Evolutionary conservation across 30 jellyfish, hydroid and myxozoan species (phyloP).

Genomic region (Mastigias papua): DNA sequence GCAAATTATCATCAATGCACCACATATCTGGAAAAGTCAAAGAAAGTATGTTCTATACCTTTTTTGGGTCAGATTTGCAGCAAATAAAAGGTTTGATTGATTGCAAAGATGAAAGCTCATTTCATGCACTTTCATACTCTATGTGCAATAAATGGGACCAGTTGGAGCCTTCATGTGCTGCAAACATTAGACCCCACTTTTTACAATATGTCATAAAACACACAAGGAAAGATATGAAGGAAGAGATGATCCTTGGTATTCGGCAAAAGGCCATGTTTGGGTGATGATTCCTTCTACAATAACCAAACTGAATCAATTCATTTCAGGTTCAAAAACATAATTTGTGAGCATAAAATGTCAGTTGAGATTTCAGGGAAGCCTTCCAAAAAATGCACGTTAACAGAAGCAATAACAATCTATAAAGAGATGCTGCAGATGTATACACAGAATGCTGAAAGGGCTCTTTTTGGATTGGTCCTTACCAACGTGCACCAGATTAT

Average conservation of each 20-base stretch:
- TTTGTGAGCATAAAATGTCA: background rate
- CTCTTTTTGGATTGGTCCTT: no score
- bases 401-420: slow-evolving; percentile 4
- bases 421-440: background rate
- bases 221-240: background rate
- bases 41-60: no score
- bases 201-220: background rate
- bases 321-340: background rate
- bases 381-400: background rate
- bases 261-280: background rate
- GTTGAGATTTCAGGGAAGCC: slow-evolving; percentile 4
- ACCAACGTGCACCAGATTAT: no score
- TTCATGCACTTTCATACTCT: background rate
- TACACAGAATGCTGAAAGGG: background rate
- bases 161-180: background rate
- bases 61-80: no score
- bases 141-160: slow-evolving; percentile 4
- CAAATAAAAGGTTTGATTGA: slow-evolving; percentile 6
- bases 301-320: background rate
- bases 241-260: background rate
- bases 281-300: slow-evolving; percentile 3
- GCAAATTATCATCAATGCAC: no score
- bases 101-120: background rate
- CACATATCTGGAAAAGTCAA: no score
- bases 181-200: background rate